Evolutionary conservation across 37 sponge, comb jelly and placozoan species (phyloP).

Genomic region (Theonella swinhoei): DNA sequence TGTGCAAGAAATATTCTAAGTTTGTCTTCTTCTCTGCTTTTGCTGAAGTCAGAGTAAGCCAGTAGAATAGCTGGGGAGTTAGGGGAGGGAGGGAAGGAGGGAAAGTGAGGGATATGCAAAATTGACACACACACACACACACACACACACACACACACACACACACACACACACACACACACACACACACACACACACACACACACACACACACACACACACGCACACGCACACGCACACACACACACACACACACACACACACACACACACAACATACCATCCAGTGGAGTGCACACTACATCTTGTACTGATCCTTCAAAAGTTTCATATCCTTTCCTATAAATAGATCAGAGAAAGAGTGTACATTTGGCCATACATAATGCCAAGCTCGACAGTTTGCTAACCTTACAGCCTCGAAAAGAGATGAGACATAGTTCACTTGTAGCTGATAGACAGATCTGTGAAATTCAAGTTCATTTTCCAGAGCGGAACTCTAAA

Average conservation of each 20-base stretch:
- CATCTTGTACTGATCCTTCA: slow-evolving; percentile 23
- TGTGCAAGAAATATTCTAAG: too few relatives aligned
- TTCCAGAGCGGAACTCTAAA: slow-evolving; percentile 36
- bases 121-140: too few relatives aligned
- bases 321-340: slow-evolving; percentile 55
- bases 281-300: slow-evolving; percentile 35
- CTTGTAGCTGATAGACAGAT: slow-evolving; percentile 48
- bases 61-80: too few relatives aligned
- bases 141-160: too few relatives aligned
- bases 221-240: too few relatives aligned
- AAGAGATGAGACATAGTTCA: slow-evolving; percentile 26
- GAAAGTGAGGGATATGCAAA: too few relatives aligned
- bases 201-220: too few relatives aligned
- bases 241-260: neutral
- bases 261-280: slow-evolving; percentile 27
- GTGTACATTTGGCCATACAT: neutral
- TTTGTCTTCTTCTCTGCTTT: too few relatives aligned
- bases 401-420: slow-evolving; percentile 49
- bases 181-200: too few relatives aligned
- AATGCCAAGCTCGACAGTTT: neutral
- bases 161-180: too few relatives aligned
- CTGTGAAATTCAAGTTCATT: slow-evolving; percentile 39
- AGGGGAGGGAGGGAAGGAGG: too few relatives aligned
- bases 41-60: too few relatives aligned
- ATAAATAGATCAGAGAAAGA: neutral